Evolutionary conservation across 2,888 invertebrate species (phyloP), one percentile per base, ranked within the genome.

Genomic region (Eristalis tenax): DNA sequence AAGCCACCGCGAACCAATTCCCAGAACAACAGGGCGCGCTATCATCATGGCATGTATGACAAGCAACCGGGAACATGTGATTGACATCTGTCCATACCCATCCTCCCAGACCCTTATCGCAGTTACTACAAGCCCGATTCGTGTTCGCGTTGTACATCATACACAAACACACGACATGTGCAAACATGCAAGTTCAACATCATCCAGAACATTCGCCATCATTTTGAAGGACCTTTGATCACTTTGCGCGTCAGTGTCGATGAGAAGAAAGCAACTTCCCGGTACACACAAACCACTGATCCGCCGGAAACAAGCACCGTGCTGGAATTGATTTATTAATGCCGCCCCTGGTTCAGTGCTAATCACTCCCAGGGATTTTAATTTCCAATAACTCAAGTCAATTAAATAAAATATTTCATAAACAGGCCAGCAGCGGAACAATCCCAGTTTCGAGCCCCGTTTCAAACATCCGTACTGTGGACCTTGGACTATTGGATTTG

Each of bases 321-420:
- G 18, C 8, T 43, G n/a, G 43, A 6, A n/a, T n/a, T 43, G 15
- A n/a, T 43, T 79, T 74, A 80, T 80, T 68, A 80, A 74, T 74
- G 63, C 63, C 22, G 15, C n/a, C 13, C 40, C 18, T 5, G 13
- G n/a, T 10, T 43, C 35, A 11, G 18, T 32, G 69, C 74, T 40
- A 71, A 76, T 69, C 61, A 26, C 61, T 74, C 74, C 69, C 74
- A 82, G 82, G 82, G 85, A 82, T 86, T 82, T 82, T 78, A 73
- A 82, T 74, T 82, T 82, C 69, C 82, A 82, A 86, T 86, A 69
- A 32, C 85, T 65, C 65, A 56, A 86, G 78, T 75, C 75, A 76
- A 71, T 80, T 80, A 76, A 85, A 85, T 80, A 85, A 79, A 73
- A 74, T 38, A 81, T 81, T 69, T 82, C 56, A 23, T 22, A 71